Percentiles rank a stretch among this genome's conserved stretches.
Conservation (phyloP, 2,113 vertebrate genomes). For the Phrynosoma blainvillii region DNA sequence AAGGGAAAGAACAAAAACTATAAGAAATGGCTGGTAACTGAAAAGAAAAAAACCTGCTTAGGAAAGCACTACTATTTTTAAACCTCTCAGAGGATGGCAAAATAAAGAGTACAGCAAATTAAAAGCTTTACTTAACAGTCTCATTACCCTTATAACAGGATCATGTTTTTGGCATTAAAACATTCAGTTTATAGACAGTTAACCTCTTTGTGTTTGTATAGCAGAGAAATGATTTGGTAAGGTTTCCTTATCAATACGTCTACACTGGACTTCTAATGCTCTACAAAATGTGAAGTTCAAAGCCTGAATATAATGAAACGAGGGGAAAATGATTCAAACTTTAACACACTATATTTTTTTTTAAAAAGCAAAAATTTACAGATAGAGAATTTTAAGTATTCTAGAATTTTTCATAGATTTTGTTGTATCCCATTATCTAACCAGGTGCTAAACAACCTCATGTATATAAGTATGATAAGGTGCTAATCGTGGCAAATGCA, state of each 20-base stretch:
- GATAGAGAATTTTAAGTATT: slow-evolving; percentile 56
- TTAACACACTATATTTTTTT: slow-evolving; percentile 49
- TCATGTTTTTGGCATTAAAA: slow-evolving; percentile 67
- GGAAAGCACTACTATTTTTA: slow-evolving; percentile 48
- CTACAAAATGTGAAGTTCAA: slow-evolving; percentile 52
- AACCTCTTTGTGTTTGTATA: slow-evolving; percentile 64
- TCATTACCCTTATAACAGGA: slow-evolving; percentile 46
- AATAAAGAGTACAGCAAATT: slow-evolving; percentile 63
- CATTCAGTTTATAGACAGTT: slow-evolving; percentile 61
- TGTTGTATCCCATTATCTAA: slow-evolving; percentile 47
- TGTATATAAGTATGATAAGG: slow-evolving; percentile 63
- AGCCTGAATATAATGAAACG: slow-evolving; percentile 1
- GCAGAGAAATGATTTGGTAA: slow-evolving; percentile 59
- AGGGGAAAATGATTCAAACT: slow-evolving; percentile 33
- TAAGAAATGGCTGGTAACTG: background rate
- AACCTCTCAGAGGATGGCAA: slow-evolving; percentile 53
- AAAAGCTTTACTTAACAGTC: slow-evolving; percentile 55
- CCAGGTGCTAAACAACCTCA: slow-evolving; percentile 59
- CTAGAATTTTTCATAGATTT: slow-evolving; percentile 46
- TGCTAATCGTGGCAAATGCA: slow-evolving; percentile 65
- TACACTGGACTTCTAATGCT: slow-evolving; percentile 44
- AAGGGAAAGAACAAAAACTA: background rate
- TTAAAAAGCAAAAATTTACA: slow-evolving; percentile 27
- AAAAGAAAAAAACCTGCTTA: slow-evolving; percentile 22
- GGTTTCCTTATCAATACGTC: slow-evolving; percentile 45